Conservation (phyloP, 2,113 vertebrate genomes). For the Platycercus adscitus region DNA sequence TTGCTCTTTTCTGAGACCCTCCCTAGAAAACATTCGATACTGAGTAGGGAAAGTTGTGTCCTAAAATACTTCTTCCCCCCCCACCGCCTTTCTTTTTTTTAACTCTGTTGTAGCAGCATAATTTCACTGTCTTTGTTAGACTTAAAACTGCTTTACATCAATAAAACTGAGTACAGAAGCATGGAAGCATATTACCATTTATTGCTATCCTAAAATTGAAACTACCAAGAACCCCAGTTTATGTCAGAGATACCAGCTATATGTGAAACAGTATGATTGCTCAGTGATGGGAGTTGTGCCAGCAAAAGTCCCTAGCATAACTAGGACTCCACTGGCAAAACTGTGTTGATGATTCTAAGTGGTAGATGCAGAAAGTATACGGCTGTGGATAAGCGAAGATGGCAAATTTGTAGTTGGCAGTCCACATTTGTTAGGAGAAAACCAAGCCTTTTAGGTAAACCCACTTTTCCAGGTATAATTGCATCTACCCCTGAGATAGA, state of each 20-base stretch:
- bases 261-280: not conserved
- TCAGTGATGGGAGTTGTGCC: not conserved
- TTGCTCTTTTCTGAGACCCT: not conserved
- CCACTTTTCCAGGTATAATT: not conserved
- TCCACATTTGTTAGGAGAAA: not conserved
- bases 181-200: not conserved
- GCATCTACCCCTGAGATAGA: not conserved
- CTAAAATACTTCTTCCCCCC: not conserved
- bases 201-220: not conserved
- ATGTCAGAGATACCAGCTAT: not conserved
- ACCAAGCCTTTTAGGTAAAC: not conserved
- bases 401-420: not conserved
- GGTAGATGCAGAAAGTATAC: not conserved
- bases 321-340: not conserved
- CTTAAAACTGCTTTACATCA: not conserved
- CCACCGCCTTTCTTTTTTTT: not conserved
- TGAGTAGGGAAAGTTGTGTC: not conserved
- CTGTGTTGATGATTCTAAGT: not conserved
- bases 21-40: not conserved
- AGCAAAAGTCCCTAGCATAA: not conserved
- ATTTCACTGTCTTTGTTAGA: not conserved
- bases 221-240: not conserved
- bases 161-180: not conserved
- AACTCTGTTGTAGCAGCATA: not conserved
- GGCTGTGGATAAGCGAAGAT: not conserved